phyloP scores from a whole-genome alignment of 2,797 vertebrate genomes.

The Anguilla anguilla region DNA sequence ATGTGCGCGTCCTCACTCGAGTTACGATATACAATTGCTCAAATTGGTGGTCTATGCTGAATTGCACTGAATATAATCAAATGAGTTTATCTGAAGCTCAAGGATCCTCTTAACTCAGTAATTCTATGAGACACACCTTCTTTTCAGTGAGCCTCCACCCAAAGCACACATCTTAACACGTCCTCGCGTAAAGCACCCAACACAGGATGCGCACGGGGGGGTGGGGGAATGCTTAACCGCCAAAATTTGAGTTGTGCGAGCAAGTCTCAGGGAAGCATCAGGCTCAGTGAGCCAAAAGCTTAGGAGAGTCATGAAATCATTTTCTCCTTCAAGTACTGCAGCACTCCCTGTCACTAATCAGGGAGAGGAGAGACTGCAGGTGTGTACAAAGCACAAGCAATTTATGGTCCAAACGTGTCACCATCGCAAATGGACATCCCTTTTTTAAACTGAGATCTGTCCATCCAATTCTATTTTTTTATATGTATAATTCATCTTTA shows the following conservation, averaged over 20 bases:
- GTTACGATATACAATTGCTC: too few relatives aligned
- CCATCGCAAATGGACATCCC: not conserved
- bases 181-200: too few relatives aligned
- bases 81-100: too few relatives aligned
- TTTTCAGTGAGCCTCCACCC: too few relatives aligned
- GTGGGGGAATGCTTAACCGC: too few relatives aligned
- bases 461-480: constrained; percentile 37
- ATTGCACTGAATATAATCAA: too few relatives aligned
- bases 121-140: too few relatives aligned
- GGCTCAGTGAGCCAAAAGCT: not conserved
- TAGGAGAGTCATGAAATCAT: not conserved
- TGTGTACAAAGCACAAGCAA: not conserved
- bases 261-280: not conserved
- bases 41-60: too few relatives aligned
- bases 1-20: too few relatives aligned
- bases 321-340: not conserved
- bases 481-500: not conserved
- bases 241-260: not conserved
- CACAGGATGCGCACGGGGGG: too few relatives aligned
- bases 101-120: too few relatives aligned
- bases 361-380: not conserved
- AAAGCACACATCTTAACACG: too few relatives aligned
- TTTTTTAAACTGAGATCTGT: not conserved
- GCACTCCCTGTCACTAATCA: not conserved
- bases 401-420: not conserved